Base-by-base conservation (phyloP, 2,888 invertebrate genomes). In the Oeneis ivallda region DNA sequence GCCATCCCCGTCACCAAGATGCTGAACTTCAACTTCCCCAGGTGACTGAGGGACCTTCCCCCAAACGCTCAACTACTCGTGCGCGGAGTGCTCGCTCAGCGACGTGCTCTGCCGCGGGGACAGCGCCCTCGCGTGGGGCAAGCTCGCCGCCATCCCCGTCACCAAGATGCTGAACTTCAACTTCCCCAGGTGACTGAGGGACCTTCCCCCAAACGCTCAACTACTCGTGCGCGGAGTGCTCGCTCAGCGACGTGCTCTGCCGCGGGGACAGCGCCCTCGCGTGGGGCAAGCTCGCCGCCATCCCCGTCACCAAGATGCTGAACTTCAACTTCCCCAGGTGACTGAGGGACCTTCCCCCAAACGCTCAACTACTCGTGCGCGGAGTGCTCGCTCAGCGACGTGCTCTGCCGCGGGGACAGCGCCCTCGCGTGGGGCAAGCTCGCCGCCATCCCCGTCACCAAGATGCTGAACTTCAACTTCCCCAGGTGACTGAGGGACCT, bases 241-340 rank as follows among this genome's bases (percentile, higher is more conserved):
- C 74, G 0, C 65, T 86, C 1, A 70, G 67, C 0, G 86, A 88
- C 64, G 76, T 89, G 0, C 45, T 83, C 7, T 89, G 88, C 49
- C 79, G 81, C 62, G 47, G 47, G 15, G 47, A 47, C 8, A 47
- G 17, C 17, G 47, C 47, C 9, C 47, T 47, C 15, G 15, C 47
- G 47, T 47, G 47, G 47, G 47, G 47, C 3, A 47, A 47, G n/a
- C 47, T 47, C 17, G 17, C 47, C 9, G 17, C 47, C 17, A 47
- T 47, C 15, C 47, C 47, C 10, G 3, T 47, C 47, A 47, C 47
- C 10, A 47, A 47, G 17, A 47, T 47, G 47, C 47, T 47, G 8
- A 47, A 47, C 17, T 47, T 47, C 17, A 47, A 47, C 17, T 47
- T 47, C 17, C 47, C 47, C 17, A 47, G 47, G 47, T 47, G 47